phyloP scores from a whole-genome alignment of 1,140 invertebrate genomes.

The Fopius arisanus region DNA sequence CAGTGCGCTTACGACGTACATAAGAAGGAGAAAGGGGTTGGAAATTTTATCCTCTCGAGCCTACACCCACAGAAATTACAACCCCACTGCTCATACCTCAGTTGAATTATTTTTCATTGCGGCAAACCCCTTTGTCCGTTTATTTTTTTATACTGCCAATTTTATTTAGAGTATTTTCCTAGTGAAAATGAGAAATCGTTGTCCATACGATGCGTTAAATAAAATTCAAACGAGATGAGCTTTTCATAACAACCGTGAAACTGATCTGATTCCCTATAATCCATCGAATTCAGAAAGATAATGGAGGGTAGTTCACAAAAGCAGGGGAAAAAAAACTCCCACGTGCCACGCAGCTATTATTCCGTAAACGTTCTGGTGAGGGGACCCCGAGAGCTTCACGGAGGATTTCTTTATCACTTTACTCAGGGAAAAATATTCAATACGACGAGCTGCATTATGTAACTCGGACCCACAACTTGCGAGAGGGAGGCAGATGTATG shows the following conservation, averaged over 20 bases:
- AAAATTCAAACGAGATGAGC: too few species aligned
- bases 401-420: slow-evolving; percentile 54
- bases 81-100: neutral
- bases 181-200: too few species aligned
- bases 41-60: slow-evolving; percentile 3
- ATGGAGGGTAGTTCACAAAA: neutral
- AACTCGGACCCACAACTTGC: slow-evolving; percentile 40
- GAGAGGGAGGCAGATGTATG: neutral
- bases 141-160: too few species aligned
- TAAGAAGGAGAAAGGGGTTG: neutral
- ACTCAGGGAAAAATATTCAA: slow-evolving; percentile 47
- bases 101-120: neutral
- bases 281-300: too few species aligned
- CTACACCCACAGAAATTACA: neutral
- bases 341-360: slow-evolving; percentile 33
- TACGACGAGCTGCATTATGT: slow-evolving; percentile 54
- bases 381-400: neutral
- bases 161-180: too few species aligned
- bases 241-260: too few species aligned
- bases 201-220: too few species aligned
- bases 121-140: neutral
- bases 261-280: too few species aligned
- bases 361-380: slow-evolving; percentile 25
- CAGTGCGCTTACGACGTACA: slow-evolving; percentile 9
- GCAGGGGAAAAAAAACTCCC: neutral